Evolutionary conservation across 2,888 invertebrate species (phyloP).

Genomic region (Steinernema hermaphroditum): DNA sequence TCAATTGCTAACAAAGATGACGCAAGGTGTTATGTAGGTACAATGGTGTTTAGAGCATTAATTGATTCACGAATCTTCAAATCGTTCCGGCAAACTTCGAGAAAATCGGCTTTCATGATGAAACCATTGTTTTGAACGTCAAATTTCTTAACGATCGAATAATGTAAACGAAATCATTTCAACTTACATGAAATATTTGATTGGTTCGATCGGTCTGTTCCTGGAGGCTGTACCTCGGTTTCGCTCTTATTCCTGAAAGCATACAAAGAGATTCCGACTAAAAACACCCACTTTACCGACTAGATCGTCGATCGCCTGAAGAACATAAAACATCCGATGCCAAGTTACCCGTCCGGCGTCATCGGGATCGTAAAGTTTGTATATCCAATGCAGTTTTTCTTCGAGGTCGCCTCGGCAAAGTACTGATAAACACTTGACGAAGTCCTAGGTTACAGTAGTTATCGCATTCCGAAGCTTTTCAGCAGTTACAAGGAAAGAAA

Average conservation of each 20-base stretch:
- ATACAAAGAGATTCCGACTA: neutral
- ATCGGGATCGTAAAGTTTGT: slow-evolving; percentile 60
- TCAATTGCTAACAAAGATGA: too few species aligned
- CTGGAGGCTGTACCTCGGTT: slow-evolving; percentile 48
- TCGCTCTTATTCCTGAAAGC: slow-evolving; percentile 48
- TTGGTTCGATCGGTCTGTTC: slow-evolving; percentile 48
- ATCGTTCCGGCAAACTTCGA: slow-evolving; percentile 56
- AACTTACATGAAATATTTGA: slow-evolving; percentile 49
- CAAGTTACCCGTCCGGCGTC: slow-evolving; percentile 56
- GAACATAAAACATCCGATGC: slow-evolving; percentile 58
- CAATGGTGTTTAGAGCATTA: slow-evolving; percentile 51
- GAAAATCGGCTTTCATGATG: slow-evolving; percentile 57
- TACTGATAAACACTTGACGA: slow-evolving; percentile 57
- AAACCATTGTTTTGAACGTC: slow-evolving; percentile 50
- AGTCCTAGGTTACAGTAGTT: slow-evolving; percentile 46
- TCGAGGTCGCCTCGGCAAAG: slow-evolving; percentile 59
- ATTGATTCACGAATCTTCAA: slow-evolving; percentile 53
- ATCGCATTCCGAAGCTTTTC: neutral
- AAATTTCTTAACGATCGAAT: slow-evolving; percentile 54
- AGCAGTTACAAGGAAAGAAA: slow-evolving; percentile 56
- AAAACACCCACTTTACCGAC: slow-evolving; percentile 46
- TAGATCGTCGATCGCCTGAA: slow-evolving; percentile 61
- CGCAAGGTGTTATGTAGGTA: slow-evolving; percentile 44
- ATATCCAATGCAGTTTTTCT: slow-evolving; percentile 61
- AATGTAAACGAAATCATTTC: neutral